A percentile compares a stretch with the other conserved stretches of the same genome.
Conservation (phyloP, 2,888 invertebrate species). For the Steinernema carpocapsae region DNA sequence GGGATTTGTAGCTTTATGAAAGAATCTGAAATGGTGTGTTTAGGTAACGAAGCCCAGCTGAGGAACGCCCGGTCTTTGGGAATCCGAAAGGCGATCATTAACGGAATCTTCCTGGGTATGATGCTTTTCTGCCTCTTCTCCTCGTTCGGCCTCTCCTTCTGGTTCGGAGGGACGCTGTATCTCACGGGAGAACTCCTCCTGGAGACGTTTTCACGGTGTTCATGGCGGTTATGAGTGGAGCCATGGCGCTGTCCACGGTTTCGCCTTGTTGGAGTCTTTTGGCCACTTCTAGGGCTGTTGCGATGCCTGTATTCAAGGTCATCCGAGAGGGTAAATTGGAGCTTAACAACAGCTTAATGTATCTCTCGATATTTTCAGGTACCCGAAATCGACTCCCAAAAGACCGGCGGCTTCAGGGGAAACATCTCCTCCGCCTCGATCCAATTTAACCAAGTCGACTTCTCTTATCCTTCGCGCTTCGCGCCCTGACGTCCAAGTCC, state of each 20-base stretch:
- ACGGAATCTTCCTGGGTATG: slow-evolving; percentile 68
- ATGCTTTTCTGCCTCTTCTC: slow-evolving; percentile 69
- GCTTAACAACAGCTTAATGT: too few species aligned
- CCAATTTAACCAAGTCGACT: slow-evolving; percentile 70
- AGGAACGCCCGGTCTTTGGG: slow-evolving; percentile 63
- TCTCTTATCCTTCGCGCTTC: slow-evolving; percentile 72
- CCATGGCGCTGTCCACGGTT: slow-evolving; percentile 76
- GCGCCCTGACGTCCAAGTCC: slow-evolving; percentile 68
- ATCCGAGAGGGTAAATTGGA: slow-evolving; percentile 70
- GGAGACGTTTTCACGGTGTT: slow-evolving; percentile 39
- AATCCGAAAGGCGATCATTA: slow-evolving; percentile 68
- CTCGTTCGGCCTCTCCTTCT: too few species aligned
- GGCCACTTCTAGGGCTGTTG: slow-evolving; percentile 80
- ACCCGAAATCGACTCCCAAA: slow-evolving; percentile 64
- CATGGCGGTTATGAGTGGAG: slow-evolving; percentile 70
- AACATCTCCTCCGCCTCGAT: slow-evolving; percentile 59
- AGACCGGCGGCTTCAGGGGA: slow-evolving; percentile 69
- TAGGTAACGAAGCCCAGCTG: slow-evolving; percentile 52
- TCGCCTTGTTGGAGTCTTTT: slow-evolving; percentile 82
- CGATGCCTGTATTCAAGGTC: slow-evolving; percentile 72
- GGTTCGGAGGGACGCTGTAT: slow-evolving; percentile 40
- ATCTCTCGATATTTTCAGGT: too few species aligned
- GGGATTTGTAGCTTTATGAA: background rate
- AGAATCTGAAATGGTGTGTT: too few species aligned
- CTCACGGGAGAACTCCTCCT: slow-evolving; percentile 13